Percentiles rank a stretch among this genome's conserved stretches.
Conservation (phyloP, 2,888 invertebrate species). For the Dasypogon diadema region DNA sequence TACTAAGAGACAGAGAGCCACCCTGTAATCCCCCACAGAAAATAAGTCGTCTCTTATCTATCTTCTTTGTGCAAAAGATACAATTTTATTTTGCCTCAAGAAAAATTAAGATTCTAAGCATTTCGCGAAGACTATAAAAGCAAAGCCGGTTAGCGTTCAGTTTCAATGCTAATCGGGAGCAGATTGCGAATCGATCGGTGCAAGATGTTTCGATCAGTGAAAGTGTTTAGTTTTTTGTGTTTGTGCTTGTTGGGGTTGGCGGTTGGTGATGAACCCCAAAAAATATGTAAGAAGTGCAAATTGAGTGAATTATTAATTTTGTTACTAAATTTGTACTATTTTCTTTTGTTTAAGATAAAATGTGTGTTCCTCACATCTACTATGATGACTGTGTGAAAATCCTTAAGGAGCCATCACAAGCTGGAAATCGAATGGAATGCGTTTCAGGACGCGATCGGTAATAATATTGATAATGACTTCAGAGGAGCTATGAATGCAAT, state of each 20-base stretch:
- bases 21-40: no score
- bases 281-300: constrained; percentile 38
- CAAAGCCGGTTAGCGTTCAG: constrained; percentile 18
- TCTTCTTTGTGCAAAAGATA: constrained; percentile 1
- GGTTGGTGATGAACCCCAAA: neutral
- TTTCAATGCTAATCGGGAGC: constrained; percentile 18
- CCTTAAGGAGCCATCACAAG: constrained; percentile 67
- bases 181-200: neutral
- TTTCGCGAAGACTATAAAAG: constrained; percentile 26
- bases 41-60: neutral
- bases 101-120: constrained; percentile 12
- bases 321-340: constrained; percentile 36
- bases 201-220: constrained; percentile 37
- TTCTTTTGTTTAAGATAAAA: constrained; percentile 77
- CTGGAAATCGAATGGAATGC: constrained; percentile 74
- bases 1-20: no score
- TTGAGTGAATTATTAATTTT: constrained; percentile 6
- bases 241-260: constrained; percentile 16
- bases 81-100: constrained; percentile 3
- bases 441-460: constrained; percentile 80
- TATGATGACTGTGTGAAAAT: constrained; percentile 74
- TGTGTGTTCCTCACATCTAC: constrained; percentile 79
- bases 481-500: no score
- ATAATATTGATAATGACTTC: no score
- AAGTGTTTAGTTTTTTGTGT: constrained; percentile 4